Conservation (phyloP, 2,888 invertebrate species). For the Beris chalybata region DNA sequence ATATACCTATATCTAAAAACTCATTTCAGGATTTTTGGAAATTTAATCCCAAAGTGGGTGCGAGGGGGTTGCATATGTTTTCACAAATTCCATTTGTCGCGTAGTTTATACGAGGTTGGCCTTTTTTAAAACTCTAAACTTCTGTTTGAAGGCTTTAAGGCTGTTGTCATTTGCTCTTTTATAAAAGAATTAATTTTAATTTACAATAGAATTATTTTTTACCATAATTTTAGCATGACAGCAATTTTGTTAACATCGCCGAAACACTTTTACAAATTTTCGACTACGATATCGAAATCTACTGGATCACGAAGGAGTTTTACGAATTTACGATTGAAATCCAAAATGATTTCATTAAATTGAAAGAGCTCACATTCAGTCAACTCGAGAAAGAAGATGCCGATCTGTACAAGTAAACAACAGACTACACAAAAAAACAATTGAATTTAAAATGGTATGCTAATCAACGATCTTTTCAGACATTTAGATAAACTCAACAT, state of each 20-base stretch:
- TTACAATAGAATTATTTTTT: conserved; percentile 24
- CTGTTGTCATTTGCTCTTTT: too few relatives aligned
- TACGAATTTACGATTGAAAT: conserved; percentile 69
- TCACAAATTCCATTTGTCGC: too few relatives aligned
- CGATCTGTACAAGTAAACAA: conserved; percentile 64
- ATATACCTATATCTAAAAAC: too few relatives aligned
- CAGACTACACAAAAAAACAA: conserved; percentile 1
- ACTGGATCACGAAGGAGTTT: conserved; percentile 80
- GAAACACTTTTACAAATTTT: conserved; percentile 71
- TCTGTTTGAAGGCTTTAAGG: too few relatives aligned
- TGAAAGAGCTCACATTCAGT: conserved; percentile 67
- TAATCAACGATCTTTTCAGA: conserved; percentile 50
- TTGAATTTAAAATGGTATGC: background rate
- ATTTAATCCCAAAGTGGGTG: too few relatives aligned
- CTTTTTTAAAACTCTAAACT: too few relatives aligned
- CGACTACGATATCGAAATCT: conserved; percentile 75
- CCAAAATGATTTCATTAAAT: conserved; percentile 65
- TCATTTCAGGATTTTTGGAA: too few relatives aligned
- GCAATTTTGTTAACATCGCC: conserved; percentile 66
- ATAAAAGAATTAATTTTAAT: too few relatives aligned
- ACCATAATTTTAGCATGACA: conserved; percentile 55
- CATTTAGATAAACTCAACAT: conserved; percentile 69
- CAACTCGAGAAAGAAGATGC: conserved; percentile 79
- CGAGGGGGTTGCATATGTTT: too few relatives aligned
- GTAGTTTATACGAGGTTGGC: too few relatives aligned